Evolutionary conservation across 2,888 invertebrate species (phyloP), one percentile per base, ranked within the genome.

Genomic region (Ectemnius continuus): DNA sequence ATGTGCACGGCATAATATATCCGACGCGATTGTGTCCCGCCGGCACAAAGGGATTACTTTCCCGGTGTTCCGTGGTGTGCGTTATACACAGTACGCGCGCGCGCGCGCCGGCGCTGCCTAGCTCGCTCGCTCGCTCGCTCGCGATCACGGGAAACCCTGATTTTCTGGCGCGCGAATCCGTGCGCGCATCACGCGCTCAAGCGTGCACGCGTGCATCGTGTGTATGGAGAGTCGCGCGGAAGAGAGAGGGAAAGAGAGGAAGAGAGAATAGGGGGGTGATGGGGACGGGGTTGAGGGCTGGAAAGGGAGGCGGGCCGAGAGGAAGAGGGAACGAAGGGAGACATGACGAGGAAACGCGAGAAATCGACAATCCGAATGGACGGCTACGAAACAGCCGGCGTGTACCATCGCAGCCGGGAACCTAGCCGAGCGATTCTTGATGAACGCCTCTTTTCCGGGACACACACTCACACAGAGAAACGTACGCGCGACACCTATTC

Each of bases 1-100:
- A 83, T 83, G 77, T 67, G 71, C 80, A 70, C 74, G 76, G 81
- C 72, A 73, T 81, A 79, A 83, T 84, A 79, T 83, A 83, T 81
- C 75, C 77, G 75, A 78, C 77, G 75, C 80, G 80, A 77, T 80
- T 69, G 79, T 73, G 75, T 73, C 75, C 70, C 61, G 36, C 36
- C 36, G 62, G 64, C 67, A 64, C 70, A 78, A 75, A 73, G 75
- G 77, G 69, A 74, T 18, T 74, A 69, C 72, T 73, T 73, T 73
- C 75, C 65, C 69, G 73, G 58, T 45, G 70, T 61, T 36, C 36
- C 36, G 36, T 36, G 8, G 56, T 47, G 61, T 62, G 65, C 48
- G 47, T 45, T 16, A 13, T 45, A n/a, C 48, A 60, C 67, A 57
- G 16, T 61, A 57, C 46, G 47, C 68, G 20, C 59, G 59, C 47